These are phyloP conservation scores for Dromiciops gliroides DNA, from an alignment of 2,113 vertebrate species.

Conservation along the genomic window DNA sequence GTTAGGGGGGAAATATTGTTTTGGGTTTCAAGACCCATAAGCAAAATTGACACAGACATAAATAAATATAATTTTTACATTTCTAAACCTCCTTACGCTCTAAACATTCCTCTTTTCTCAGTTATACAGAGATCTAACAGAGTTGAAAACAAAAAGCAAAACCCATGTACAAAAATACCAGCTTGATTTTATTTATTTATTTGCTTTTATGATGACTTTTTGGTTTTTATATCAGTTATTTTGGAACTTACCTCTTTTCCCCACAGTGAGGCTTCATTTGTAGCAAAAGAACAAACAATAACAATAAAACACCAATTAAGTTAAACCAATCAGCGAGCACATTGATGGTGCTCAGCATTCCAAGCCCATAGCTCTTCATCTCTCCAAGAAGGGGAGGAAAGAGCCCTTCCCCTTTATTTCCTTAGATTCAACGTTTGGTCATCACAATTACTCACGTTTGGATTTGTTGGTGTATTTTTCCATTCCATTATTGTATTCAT, in stretches of 20 bases:
- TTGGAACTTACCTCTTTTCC: not conserved
- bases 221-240: not conserved
- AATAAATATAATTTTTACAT: constrained; percentile 29
- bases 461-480: not conserved
- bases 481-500: not conserved
- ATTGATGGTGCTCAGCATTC: not conserved
- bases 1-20: constrained; percentile 22
- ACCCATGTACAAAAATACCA: not conserved
- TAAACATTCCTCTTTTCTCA: constrained; percentile 1
- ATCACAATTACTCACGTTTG: not conserved
- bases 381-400: not conserved
- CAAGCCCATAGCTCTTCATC: not conserved
- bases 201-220: not conserved
- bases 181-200: not conserved
- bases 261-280: not conserved
- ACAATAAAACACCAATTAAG: not conserved
- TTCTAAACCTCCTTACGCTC: constrained; percentile 18
- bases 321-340: not conserved
- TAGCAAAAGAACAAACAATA: not conserved
- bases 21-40: constrained; percentile 26
- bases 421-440: not conserved
- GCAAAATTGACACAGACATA: not conserved
- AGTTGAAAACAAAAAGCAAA: constrained; percentile 30
- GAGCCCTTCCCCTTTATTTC: not conserved
- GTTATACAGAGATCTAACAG: constrained; percentile 21